These are phyloP conservation scores for Cynoglossus semilaevis DNA, from an alignment of 2,113 vertebrate genomes.

Conservation along the genomic window DNA sequence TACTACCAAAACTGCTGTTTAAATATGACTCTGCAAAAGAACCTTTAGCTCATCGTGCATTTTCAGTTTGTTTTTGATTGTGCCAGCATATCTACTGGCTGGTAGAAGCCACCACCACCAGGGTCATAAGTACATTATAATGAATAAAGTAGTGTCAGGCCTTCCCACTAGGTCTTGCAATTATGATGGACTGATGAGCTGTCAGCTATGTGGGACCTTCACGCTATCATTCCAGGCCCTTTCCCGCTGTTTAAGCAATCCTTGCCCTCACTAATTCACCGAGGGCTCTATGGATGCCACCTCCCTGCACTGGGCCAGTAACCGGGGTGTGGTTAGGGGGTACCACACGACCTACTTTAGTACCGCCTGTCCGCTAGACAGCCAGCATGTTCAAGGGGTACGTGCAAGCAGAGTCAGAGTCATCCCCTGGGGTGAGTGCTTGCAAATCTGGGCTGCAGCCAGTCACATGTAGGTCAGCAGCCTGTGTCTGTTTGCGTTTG, in stretches of 20 bases:
- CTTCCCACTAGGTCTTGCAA: slow-evolving; percentile 33
- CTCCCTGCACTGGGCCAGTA: slow-evolving; percentile 26
- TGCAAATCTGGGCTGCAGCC: slow-evolving; percentile 65
- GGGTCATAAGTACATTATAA: neutral
- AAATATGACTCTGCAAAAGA: neutral
- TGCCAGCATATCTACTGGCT: neutral
- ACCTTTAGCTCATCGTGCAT: no score
- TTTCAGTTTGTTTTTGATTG: no score
- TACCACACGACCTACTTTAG: slow-evolving; percentile 62
- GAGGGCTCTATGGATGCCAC: slow-evolving; percentile 22
- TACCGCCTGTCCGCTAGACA: slow-evolving; percentile 33
- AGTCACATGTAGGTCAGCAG: slow-evolving; percentile 77
- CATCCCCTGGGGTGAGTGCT: slow-evolving; percentile 59
- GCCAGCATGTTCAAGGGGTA: slow-evolving; percentile 43
- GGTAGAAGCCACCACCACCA: neutral
- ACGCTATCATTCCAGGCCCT: slow-evolving; percentile 33
- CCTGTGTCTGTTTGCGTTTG: slow-evolving; percentile 45
- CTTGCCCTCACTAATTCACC: slow-evolving; percentile 31
- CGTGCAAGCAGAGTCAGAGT: slow-evolving; percentile 56
- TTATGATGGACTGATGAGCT: slow-evolving; percentile 43
- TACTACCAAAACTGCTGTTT: no score
- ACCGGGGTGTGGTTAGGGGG: slow-evolving; percentile 47
- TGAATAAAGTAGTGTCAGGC: slow-evolving; percentile 19
- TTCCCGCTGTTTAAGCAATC: slow-evolving; percentile 11
- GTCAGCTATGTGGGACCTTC: slow-evolving; percentile 56